A percentile compares a stretch with the other conserved stretches of the same genome.
Conservation (phyloP, 2,888 invertebrate species). For the Pterobdella sp. region DNA sequence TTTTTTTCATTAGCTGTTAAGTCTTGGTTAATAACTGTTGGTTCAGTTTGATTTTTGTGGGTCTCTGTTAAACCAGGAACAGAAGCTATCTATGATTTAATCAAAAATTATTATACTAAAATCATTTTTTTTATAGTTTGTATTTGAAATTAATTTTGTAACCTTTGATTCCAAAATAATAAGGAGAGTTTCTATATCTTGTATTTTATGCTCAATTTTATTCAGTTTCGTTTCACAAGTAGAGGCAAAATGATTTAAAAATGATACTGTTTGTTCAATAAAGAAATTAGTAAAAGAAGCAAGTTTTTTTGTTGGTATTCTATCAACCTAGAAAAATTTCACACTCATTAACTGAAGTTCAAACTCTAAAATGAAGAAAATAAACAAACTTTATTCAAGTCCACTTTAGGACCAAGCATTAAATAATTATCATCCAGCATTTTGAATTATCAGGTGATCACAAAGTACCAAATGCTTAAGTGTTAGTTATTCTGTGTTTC, state of each 20-base stretch:
- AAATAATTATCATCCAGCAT: slow-evolving; percentile 12
- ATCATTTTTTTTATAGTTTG: background rate
- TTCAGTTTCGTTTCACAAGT: slow-evolving; percentile 12
- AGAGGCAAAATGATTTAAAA: slow-evolving; percentile 14
- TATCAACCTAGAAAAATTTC: background rate
- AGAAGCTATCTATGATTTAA: slow-evolving; percentile 13
- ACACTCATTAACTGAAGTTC: background rate
- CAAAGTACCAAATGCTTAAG: too few relatives aligned
- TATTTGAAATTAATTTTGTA: background rate
- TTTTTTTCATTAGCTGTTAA: background rate
- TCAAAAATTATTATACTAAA: background rate
- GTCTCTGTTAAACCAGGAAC: slow-evolving; percentile 10
- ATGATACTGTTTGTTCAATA: slow-evolving; percentile 3
- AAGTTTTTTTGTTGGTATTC: background rate
- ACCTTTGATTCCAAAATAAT: slow-evolving; percentile 19
- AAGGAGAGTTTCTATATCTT: slow-evolving; percentile 17
- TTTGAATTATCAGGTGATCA: too few relatives aligned
- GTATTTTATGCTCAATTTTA: slow-evolving; percentile 9
- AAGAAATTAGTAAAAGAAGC: slow-evolving; percentile 20
- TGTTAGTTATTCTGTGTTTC: too few relatives aligned
- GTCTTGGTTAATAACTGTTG: background rate
- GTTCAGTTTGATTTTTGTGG: background rate
- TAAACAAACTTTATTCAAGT: slow-evolving; percentile 3
- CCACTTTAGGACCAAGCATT: slow-evolving; percentile 10
- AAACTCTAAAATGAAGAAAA: background rate